These are phyloP conservation scores for Phocides pigmalion DNA, from an alignment of 1,140 invertebrate species.

Conservation along the genomic window DNA sequence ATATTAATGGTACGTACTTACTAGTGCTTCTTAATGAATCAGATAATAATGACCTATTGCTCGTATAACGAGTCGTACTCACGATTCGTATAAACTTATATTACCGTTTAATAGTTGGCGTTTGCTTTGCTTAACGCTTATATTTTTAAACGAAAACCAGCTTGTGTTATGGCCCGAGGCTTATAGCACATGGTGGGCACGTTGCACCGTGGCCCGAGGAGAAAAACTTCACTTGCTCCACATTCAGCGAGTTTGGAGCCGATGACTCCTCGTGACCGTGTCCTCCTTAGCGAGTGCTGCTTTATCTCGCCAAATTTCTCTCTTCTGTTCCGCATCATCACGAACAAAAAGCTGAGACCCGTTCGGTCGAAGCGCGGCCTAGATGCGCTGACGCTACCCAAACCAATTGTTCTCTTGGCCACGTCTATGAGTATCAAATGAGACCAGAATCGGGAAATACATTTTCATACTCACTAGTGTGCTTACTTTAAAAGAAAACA, in stretches of 20 bases:
- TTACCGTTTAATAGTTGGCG: conserved; percentile 11
- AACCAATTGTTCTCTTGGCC: conserved; percentile 16
- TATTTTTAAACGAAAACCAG: conserved; percentile 46
- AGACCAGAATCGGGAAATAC: background rate
- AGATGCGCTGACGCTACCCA: conserved; percentile 50
- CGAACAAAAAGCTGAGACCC: conserved; percentile 74
- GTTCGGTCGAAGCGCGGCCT: conserved; percentile 71
- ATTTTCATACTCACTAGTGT: background rate
- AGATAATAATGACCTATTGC: conserved; percentile 12
- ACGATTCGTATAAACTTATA: conserved; percentile 13
- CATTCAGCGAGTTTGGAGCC: conserved; percentile 73
- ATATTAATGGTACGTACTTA: conserved; percentile 25
- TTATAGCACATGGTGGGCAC: conserved; percentile 52
- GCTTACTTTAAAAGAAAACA: too few relatives aligned
- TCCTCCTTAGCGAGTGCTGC: conserved; percentile 71
- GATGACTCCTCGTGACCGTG: conserved; percentile 80
- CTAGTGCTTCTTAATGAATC: conserved; percentile 18
- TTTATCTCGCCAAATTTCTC: conserved; percentile 80
- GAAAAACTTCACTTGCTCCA: conserved; percentile 72
- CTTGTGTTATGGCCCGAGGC: conserved; percentile 54
- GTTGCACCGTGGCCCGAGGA: conserved; percentile 60
- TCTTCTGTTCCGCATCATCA: conserved; percentile 75
- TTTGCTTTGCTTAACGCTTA: conserved; percentile 5
- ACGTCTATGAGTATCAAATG: conserved; percentile 1
- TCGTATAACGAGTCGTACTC: conserved; percentile 11